Evolutionary conservation across 1,140 invertebrate species (phyloP), one percentile per base, ranked within the genome.

Genomic region (Leptinotarsa lineolata): DNA sequence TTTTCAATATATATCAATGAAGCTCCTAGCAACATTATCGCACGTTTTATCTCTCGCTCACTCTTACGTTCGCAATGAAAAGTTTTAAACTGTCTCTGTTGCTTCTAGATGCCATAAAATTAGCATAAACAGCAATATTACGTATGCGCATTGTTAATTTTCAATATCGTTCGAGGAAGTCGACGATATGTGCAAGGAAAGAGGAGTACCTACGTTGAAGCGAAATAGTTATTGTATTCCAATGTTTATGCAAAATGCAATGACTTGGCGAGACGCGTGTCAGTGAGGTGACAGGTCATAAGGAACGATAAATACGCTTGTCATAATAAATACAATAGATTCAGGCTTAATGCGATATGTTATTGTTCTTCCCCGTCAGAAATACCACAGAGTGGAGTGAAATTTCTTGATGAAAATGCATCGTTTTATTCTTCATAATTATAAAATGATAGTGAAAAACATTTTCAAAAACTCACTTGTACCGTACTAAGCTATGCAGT

Each of bases 311-410:
- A 54, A 54, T 54, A 54, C 48, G 48, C 48, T 54, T 16, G 48
- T 54, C 48, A 54, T 54, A 54, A 16, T 54, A 54, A 54, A 54
- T 54, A 54, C 48, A 54, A 54, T 54, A 54, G 48, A 54, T 54
- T 54, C 48, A 16, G 48, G 15, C 15, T 54, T 54, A 16, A 54
- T 54, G 48, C 48, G 15, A 54, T 54, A 54, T 54, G 48, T 54
- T 54, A 54, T 54, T 54, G 48, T 54, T 54, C 48, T 54, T 54
- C 15, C n/a, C 48, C 48, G 5, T 16, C 16, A 15, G 15, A 54
- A 11, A 39, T 8, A 39, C 30, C 30, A 39, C 48, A n/a, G n/a
- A 54, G 48, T 16, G n/a, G n/a, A 54, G 48, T 54, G 15, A 18
- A 54, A 54, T 54, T 54, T 6, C 48, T 54, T 39, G 8, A 11